These are phyloP conservation scores for Lutraria lutraria DNA, from an alignment of 2,888 invertebrate species.

Conservation along the genomic window DNA sequence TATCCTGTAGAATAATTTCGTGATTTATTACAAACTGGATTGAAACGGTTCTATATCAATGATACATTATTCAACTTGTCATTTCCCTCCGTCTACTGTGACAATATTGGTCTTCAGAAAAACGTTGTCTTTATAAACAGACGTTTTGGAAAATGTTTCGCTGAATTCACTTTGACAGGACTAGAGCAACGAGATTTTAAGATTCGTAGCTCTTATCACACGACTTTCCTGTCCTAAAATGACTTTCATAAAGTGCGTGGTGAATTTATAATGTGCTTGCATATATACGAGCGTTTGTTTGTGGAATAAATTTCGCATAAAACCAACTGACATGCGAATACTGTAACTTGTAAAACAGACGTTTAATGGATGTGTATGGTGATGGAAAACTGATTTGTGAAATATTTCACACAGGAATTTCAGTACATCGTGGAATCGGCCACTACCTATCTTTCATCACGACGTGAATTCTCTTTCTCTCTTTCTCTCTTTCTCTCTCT, in stretches of 20 bases:
- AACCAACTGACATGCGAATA: background rate
- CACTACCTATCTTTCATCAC: conserved; percentile 31
- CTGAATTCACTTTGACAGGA: background rate
- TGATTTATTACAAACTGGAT: background rate
- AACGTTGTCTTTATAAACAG: background rate
- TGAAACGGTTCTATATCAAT: background rate
- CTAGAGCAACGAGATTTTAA: background rate
- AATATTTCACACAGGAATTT: conserved; percentile 39
- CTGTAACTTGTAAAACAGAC: conserved; percentile 7
- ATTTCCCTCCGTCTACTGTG: background rate
- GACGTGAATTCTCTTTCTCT: conserved; percentile 28
- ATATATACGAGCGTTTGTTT: background rate
- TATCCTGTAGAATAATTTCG: background rate
- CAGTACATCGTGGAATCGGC: background rate
- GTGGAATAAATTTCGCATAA: background rate
- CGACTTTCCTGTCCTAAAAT: background rate
- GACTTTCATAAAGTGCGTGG: background rate
- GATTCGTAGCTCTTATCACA: background rate
- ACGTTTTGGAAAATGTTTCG: background rate
- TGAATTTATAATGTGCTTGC: background rate
- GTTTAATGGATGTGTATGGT: background rate
- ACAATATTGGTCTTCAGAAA: background rate
- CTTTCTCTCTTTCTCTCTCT: background rate
- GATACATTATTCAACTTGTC: background rate
- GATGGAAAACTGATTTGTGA: background rate